These are phyloP conservation scores for Chrysopilus asiliformis DNA, from an alignment of 2,888 invertebrate species.

Conservation along the genomic window DNA sequence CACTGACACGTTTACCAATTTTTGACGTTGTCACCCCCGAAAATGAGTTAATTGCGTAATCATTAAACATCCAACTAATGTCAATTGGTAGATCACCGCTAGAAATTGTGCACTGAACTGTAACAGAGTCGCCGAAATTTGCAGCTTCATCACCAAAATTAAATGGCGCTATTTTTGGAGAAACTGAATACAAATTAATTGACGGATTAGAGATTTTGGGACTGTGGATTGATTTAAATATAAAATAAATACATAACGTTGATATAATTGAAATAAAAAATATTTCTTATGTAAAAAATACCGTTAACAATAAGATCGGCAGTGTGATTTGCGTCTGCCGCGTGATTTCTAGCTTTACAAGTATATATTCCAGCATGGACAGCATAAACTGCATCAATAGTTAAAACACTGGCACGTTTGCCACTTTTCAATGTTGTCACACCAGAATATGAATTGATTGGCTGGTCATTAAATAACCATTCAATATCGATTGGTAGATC, in stretches of 20 bases:
- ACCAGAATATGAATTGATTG: slow-evolving; percentile 16
- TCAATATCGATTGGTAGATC: slow-evolving; percentile 58
- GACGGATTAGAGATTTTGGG: not conserved
- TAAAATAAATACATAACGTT: not conserved
- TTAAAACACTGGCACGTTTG: slow-evolving; percentile 41
- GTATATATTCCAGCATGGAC: slow-evolving; percentile 49
- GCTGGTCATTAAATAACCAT: slow-evolving; percentile 42
- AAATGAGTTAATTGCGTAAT: slow-evolving; percentile 47
- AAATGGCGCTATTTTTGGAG: slow-evolving; percentile 38
- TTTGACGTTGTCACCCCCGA: slow-evolving; percentile 37
- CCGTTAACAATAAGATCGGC: slow-evolving; percentile 34
- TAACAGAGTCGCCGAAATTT: slow-evolving; percentile 50
- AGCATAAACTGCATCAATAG: slow-evolving; percentile 44
- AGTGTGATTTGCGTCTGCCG: slow-evolving; percentile 44
- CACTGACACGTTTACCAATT: slow-evolving; percentile 41
- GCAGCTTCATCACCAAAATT: slow-evolving; percentile 44
- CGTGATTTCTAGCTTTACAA: slow-evolving; percentile 46
- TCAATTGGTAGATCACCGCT: slow-evolving; percentile 55
- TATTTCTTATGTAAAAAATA: not conserved
- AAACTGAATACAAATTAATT: slow-evolving; percentile 23
- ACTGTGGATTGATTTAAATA: not conserved
- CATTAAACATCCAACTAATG: slow-evolving; percentile 51
- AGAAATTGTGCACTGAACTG: slow-evolving; percentile 48
- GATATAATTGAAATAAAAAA: not conserved
- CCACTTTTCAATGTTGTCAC: slow-evolving; percentile 27